Percentiles rank a stretch among this genome's conserved stretches.
Evolutionary conservation across 2,113 vertebrate genomes (phyloP).

Genomic region (Otis tarda): DNA sequence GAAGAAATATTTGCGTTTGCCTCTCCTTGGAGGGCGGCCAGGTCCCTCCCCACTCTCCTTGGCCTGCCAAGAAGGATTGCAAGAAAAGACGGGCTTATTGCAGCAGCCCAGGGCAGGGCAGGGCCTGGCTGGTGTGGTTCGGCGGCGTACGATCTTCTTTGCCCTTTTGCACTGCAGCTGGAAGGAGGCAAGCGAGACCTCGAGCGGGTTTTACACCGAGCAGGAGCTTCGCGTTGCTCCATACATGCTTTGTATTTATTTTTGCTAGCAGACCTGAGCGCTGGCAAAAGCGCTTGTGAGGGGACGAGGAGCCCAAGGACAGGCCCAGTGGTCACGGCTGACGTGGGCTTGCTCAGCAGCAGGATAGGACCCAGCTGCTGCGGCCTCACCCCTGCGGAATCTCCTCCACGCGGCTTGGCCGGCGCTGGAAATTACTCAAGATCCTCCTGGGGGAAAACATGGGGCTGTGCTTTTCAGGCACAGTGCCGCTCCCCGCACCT

Average conservation of each 20-base stretch:
- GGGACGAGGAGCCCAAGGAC: background rate
- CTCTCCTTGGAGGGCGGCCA: conserved; percentile 61
- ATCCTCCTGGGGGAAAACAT: background rate
- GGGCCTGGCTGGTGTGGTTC: fast-evolving
- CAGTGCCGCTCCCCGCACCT: fast-evolving
- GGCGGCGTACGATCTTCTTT: fast-evolving
- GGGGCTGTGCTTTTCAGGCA: background rate
- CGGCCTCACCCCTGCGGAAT: background rate
- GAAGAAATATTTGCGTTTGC: conserved; percentile 60
- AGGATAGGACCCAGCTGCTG: background rate
- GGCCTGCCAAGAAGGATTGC: conserved; percentile 44
- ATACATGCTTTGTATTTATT: fast-evolving
- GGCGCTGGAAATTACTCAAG: background rate
- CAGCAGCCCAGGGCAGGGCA: conserved; percentile 8
- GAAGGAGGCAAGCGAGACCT: background rate
- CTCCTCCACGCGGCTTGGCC: fast-evolving
- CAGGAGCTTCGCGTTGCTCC: background rate
- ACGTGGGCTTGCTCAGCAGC: fast-evolving
- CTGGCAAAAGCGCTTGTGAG: background rate
- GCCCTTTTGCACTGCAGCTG: background rate
- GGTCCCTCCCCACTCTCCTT: background rate
- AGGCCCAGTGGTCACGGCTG: fast-evolving
- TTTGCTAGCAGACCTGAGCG: background rate
- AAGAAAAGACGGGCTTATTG: background rate
- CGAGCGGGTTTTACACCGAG: fast-evolving